Evolutionary conservation across 2,797 vertebrate genomes (phyloP).

Genomic region (Stomatorhinus walkeri): DNA sequence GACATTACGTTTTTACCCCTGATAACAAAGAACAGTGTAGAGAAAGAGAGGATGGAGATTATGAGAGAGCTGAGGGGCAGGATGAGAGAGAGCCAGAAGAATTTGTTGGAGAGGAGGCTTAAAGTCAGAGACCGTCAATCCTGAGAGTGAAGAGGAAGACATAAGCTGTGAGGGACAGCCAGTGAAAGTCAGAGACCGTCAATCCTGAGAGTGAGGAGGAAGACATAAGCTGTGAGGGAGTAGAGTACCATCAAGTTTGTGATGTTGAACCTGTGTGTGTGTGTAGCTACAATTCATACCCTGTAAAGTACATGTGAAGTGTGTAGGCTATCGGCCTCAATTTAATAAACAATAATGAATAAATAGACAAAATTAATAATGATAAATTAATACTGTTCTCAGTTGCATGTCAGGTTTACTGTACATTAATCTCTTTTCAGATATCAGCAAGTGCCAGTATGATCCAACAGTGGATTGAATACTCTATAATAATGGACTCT

Average conservation of each 20-base stretch:
- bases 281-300: background rate
- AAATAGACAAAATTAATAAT: background rate
- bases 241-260: background rate
- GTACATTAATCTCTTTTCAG: background rate
- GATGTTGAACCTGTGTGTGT: background rate
- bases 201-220: background rate
- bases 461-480: constrained; percentile 12
- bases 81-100: background rate
- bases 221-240: background rate
- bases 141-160: background rate
- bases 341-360: background rate
- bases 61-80: background rate
- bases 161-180: background rate
- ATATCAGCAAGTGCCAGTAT: background rate
- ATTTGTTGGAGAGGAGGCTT: background rate
- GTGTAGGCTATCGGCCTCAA: background rate
- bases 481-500: constrained; percentile 17
- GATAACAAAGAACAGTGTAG: background rate
- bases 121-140: background rate
- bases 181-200: background rate
- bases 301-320: background rate
- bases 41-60: background rate
- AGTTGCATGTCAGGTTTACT: background rate
- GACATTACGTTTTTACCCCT: background rate
- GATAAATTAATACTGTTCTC: background rate